phyloP scores from a whole-genome alignment of 53 echinoderm and acorn worm species.

The Echinarachnius parma region DNA sequence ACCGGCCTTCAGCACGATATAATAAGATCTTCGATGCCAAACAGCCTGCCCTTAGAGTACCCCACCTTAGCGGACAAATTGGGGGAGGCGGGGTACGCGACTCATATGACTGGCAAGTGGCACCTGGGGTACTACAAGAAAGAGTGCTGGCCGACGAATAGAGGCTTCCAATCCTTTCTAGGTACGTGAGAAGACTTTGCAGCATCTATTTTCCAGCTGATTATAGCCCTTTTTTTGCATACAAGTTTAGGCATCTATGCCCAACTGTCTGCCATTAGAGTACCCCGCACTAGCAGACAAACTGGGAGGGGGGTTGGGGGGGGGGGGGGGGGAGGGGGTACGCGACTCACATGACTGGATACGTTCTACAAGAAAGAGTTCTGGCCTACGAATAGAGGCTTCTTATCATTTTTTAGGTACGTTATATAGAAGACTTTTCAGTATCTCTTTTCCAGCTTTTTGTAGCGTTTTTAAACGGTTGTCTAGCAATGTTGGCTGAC shows the following conservation, averaged over 20 bases:
- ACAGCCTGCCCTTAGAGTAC: constrained; percentile 53
- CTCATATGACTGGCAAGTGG: constrained; percentile 68
- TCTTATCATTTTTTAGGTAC: constrained; percentile 75
- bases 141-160: constrained; percentile 58
- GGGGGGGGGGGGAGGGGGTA: too few relatives aligned
- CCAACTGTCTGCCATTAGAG: constrained; percentile 60
- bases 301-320: constrained; percentile 49
- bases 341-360: constrained; percentile 61
- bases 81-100: constrained; percentile 53
- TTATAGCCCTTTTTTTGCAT: too few relatives aligned
- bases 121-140: constrained; percentile 64
- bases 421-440: too few relatives aligned
- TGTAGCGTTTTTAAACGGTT: too few relatives aligned
- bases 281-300: constrained; percentile 47
- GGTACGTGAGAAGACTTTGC: too few relatives aligned
- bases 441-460: too few relatives aligned
- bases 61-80: constrained; percentile 54
- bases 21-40: constrained; percentile 55
- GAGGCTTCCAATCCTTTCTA: constrained; percentile 75
- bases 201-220: too few relatives aligned
- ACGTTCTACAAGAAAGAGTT: constrained; percentile 66
- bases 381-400: constrained; percentile 63
- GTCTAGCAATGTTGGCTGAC: too few relatives aligned
- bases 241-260: constrained; percentile 15
- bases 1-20: constrained; percentile 63